phyloP scores from a whole-genome alignment of 2,888 invertebrate genomes.

The Parasteatoda lunata region DNA sequence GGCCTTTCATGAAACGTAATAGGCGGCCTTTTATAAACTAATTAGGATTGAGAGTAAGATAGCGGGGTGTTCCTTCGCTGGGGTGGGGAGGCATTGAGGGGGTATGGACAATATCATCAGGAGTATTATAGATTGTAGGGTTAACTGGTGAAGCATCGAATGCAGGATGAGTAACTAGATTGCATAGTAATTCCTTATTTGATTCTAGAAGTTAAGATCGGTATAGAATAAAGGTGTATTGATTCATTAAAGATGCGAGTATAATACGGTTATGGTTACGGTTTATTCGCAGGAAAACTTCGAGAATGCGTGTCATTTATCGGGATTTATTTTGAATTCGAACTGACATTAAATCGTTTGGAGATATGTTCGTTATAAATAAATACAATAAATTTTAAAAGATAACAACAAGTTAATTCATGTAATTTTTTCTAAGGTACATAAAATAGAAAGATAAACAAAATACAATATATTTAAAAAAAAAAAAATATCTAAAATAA shows the following conservation, averaged over 20 bases:
- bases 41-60: slow-evolving; percentile 34
- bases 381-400: too few species aligned
- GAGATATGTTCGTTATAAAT: too few species aligned
- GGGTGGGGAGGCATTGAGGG: slow-evolving; percentile 2
- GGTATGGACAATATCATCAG: slow-evolving; percentile 58
- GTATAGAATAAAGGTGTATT: neutral
- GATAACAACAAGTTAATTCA: too few species aligned
- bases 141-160: slow-evolving; percentile 38
- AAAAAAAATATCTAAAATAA: too few species aligned
- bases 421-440: too few species aligned
- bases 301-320: neutral
- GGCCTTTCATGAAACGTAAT: slow-evolving; percentile 59
- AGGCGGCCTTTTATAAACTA: slow-evolving; percentile 62
- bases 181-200: slow-evolving; percentile 22
- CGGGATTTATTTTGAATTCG: too few species aligned
- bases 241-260: slow-evolving; percentile 2
- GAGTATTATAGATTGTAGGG: slow-evolving; percentile 29
- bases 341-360: too few species aligned
- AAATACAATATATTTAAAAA: too few species aligned
- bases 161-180: slow-evolving; percentile 26
- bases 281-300: neutral
- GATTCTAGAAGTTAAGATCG: slow-evolving; percentile 1
- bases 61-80: neutral
- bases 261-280: neutral
- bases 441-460: too few species aligned